Conservation (phyloP, 2,113 vertebrate species). For the Marmota flaviventris region DNA sequence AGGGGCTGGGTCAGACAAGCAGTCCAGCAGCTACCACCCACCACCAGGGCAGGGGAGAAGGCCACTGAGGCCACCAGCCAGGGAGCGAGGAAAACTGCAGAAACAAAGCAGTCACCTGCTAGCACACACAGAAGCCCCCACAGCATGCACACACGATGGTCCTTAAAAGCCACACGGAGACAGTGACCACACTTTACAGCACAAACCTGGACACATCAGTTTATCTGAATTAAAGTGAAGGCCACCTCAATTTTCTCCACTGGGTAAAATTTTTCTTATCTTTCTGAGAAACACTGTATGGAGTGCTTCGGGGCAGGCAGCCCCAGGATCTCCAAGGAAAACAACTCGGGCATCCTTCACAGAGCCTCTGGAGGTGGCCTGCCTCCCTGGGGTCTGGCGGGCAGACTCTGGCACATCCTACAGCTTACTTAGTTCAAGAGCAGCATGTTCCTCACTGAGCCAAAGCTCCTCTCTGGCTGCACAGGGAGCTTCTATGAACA, state of each 20-base stretch:
- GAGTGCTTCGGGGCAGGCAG: no score
- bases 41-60: no score
- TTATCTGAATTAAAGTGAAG: neutral
- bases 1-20: neutral
- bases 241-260: no score
- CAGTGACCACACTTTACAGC: neutral
- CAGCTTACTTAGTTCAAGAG: fast-evolving
- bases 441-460: fast-evolving
- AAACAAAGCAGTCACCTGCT: neutral
- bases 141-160: neutral
- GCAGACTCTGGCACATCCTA: fast-evolving
- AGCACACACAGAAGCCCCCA: neutral
- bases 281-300: neutral
- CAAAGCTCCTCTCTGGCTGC: no score
- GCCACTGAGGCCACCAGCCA: neutral
- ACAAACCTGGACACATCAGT: neutral
- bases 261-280: neutral
- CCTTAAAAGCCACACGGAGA: neutral
- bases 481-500: no score
- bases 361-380: no score
- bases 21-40: no score
- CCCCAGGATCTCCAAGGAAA: neutral
- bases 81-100: neutral
- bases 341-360: no score
- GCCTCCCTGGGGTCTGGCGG: no score